Base-by-base conservation (phyloP, 53 echinoderm and acorn worm genomes). In the Zoroaster sp. region DNA sequence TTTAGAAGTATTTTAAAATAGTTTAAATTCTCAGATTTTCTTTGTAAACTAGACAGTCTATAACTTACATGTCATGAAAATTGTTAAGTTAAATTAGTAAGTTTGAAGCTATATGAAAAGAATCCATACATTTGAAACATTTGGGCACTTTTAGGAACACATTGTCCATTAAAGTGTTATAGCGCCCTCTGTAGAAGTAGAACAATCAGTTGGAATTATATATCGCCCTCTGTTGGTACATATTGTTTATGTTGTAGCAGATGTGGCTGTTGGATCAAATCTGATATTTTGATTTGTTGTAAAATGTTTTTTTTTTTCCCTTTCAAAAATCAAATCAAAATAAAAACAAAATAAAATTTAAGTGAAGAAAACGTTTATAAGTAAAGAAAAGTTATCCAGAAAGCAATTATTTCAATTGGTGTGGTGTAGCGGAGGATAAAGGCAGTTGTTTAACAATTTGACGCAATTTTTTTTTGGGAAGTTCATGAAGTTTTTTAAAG, bases 141-240 rank as follows among this genome's bases (percentile, higher is more conserved):
- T n/a, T n/a, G n/a, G n/a, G n/a, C n/a, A n/a, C n/a, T n/a, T n/a
- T n/a, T n/a, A n/a, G n/a, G 47, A 3, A 28, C 63, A 59, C 0
- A 4, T 28, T 25, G 14, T 21, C 46, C 43, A 12, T 28, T 25
- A 74, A 44, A 31, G 18, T 41, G 43, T 28, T 45, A 4, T 45
- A 43, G 41, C 77, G 77, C 77, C 77, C 77, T 52, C 77, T 77
- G 10, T 10, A 59, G 25, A 59, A 59, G 23, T 59, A 25, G 23
- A 2, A 59, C 6, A 8, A 25, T 59, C 28, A 28, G 28, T 10
- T 5, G 28, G 23, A 45, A 23, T 21, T 2, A 28, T 42, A 18
- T 74, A 43, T 17, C 53, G 77, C 77, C 77, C 77, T 52, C 77
- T 77, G 33, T 77, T 77, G 52, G 49, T 34, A 6, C 30, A 12